These are phyloP conservation scores for Petrocephalus zakoni DNA, from an alignment of 2,113 vertebrate species.

Conservation along the genomic window DNA sequence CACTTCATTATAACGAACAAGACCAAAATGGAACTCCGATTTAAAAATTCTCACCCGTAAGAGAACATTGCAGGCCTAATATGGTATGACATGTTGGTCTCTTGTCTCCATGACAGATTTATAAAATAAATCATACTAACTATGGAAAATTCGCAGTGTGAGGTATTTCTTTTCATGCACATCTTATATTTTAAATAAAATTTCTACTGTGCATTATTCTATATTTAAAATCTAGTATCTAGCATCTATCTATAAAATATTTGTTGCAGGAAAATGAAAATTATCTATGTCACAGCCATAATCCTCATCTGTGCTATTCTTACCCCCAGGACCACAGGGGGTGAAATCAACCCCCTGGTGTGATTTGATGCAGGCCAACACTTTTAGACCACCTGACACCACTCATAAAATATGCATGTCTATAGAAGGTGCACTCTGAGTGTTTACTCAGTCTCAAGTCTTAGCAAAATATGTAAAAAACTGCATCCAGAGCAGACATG, in stretches of 20 bases:
- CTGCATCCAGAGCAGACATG: neutral
- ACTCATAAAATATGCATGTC: conserved; percentile 7
- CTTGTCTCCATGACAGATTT: neutral
- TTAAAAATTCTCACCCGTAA: neutral
- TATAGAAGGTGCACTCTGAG: neutral
- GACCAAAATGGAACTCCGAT: neutral
- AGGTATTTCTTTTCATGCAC: neutral
- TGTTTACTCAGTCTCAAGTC: neutral
- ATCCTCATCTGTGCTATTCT: neutral
- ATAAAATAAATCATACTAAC: neutral
- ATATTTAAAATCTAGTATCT: neutral
- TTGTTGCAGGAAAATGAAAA: neutral
- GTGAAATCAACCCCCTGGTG: neutral
- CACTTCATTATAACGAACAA: neutral
- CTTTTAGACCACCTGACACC: neutral
- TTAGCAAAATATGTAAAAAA: neutral
- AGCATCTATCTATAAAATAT: neutral
- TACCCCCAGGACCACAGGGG: neutral
- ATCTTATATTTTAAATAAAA: neutral
- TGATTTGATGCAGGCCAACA: neutral
- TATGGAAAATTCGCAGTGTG: neutral
- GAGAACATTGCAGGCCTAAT: neutral
- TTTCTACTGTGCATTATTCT: neutral
- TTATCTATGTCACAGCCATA: neutral
- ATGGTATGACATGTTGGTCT: neutral